Conservation (phyloP, 2,797 vertebrate genomes). For the Nyctalus aviator region DNA sequence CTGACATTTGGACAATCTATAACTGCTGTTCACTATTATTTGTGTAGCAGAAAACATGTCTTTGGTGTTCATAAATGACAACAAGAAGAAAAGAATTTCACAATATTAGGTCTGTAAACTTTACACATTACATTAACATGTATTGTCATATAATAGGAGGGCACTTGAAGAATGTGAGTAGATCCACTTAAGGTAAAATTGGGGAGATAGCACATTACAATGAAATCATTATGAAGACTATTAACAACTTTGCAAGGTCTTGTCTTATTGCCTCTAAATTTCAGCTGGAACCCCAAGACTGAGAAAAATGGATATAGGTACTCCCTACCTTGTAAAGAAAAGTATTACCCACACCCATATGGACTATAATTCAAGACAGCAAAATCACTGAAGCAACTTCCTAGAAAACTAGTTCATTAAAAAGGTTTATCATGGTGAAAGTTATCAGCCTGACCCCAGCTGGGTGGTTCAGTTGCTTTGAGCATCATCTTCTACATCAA, state of each 20-base stretch:
- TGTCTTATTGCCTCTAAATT: slow-evolving; percentile 23
- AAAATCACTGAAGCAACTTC: not conserved
- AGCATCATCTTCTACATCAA: not conserved
- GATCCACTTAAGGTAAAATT: not conserved
- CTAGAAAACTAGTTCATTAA: not conserved
- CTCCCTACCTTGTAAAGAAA: not conserved
- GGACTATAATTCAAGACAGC: not conserved
- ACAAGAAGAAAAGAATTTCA: not conserved
- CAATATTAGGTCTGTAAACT: not conserved
- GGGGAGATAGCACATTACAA: not conserved
- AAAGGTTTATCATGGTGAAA: not conserved
- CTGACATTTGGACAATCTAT: not conserved
- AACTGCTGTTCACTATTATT: not conserved
- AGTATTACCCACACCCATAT: not conserved
- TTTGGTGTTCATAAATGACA: not conserved
- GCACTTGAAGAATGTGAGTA: not conserved
- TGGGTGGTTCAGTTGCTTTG: not conserved
- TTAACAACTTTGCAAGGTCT: not conserved
- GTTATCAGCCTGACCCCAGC: not conserved
- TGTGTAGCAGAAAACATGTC: slow-evolving; percentile 31
- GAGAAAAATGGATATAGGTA: not conserved
- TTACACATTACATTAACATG: not conserved
- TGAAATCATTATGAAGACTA: not conserved
- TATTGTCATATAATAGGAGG: not conserved
- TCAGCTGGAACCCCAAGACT: not conserved